A percentile compares a stretch with the other conserved stretches of the same genome.
Conservation (phyloP, 2,797 vertebrate genomes). For the Tokudaia muenninki region DNA sequence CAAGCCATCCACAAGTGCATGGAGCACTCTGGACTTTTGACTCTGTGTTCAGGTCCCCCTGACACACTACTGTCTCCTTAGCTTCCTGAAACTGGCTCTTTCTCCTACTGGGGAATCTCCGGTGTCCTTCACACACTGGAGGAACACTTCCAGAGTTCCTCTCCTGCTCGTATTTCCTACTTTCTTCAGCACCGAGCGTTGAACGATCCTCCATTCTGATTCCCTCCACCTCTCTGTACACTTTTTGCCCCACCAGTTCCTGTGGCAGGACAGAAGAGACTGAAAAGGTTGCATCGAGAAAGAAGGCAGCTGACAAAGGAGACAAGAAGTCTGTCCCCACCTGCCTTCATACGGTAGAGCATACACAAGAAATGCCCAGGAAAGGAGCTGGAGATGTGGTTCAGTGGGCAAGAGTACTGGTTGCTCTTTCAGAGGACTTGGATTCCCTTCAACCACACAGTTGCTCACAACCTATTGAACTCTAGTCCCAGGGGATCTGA, state of each 20-base stretch:
- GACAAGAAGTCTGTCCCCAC: not conserved
- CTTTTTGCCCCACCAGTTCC: not conserved
- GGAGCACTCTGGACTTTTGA: too few relatives aligned
- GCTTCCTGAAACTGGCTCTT: not conserved
- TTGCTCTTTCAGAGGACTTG: not conserved
- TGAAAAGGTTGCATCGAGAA: not conserved
- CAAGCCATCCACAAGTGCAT: not conserved
- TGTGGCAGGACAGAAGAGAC: not conserved
- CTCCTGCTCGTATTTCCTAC: not conserved
- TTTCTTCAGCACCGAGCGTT: not conserved
- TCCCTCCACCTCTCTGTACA: not conserved
- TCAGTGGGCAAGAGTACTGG: too few relatives aligned
- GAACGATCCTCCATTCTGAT: not conserved
- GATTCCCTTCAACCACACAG: not conserved
- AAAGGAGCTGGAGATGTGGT: not conserved
- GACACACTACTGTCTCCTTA: not conserved
- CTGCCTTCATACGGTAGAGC: not conserved
- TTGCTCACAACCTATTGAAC: not conserved
- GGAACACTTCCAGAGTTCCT: not conserved
- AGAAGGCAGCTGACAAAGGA: too few relatives aligned
- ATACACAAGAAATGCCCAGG: not conserved
- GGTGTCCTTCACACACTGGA: too few relatives aligned
- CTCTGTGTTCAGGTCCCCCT: not conserved
- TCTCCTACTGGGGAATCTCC: not conserved
- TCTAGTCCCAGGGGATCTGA: not conserved